Percentiles rank a stretch among this genome's conserved stretches.
phyloP scores from a whole-genome alignment of 2,113 vertebrate genomes.

The Brachypteracias leptosomus region DNA sequence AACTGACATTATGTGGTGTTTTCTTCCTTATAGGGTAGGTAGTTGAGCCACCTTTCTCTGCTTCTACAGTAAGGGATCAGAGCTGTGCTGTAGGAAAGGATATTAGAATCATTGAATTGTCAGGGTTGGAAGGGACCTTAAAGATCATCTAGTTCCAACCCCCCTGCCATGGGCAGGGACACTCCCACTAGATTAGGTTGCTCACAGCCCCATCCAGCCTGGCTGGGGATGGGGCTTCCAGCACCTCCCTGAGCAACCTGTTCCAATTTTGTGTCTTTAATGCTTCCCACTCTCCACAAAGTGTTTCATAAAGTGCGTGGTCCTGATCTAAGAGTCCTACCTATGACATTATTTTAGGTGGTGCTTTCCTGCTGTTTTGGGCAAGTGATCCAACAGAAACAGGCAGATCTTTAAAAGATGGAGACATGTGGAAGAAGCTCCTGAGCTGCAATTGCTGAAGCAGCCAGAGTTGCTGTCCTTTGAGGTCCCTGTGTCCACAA shows the following conservation, averaged over 20 bases:
- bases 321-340: not conserved
- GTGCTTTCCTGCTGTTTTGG: not conserved
- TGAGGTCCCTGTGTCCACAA: not conserved
- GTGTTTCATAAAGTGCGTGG: not conserved
- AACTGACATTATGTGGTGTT: not conserved
- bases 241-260: no score
- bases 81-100: not conserved
- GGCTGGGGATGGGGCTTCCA: no score
- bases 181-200: no score
- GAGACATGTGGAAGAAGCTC: not conserved
- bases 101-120: no score
- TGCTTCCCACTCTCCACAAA: not conserved
- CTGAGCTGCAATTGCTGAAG: not conserved
- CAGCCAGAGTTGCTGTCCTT: not conserved
- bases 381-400: not conserved
- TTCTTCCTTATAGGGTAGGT: not conserved
- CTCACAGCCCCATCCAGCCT: no score
- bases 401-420: not conserved
- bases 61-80: not conserved
- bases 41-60: not conserved
- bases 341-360: not conserved
- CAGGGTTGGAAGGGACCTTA: no score
- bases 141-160: no score
- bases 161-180: no score
- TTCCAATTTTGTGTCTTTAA: not conserved